Evolutionary conservation across 1,140 invertebrate species (phyloP), one percentile per base, ranked within the genome.

Genomic region (Drosophila rufa): DNA sequence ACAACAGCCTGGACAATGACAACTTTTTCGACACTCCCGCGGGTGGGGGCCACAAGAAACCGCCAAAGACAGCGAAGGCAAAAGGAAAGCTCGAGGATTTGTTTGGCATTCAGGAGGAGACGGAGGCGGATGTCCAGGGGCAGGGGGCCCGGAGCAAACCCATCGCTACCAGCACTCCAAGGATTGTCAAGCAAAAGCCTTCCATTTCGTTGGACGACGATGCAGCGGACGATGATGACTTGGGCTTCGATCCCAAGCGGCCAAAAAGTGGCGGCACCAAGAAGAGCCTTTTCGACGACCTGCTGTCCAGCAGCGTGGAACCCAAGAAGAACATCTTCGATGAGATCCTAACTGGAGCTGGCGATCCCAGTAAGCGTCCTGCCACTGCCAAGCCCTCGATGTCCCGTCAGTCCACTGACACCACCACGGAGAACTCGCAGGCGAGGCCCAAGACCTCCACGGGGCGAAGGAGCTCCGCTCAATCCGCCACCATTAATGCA

Each of bases 1-100:
- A 94, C 57, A 94, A 93, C 57, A 94, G 93, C 42, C 84, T 94
- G 57, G 94, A 94, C 60, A 93, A 94, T 65, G 94, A 94, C 61
- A 94, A 92, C 70, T 94, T 94, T 65, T 94, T 94, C 27, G 93
- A 94, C 3, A 79, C 74, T 6, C 92, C 93, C 15, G 36, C 65
- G 4, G 93, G 75, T 3, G 66, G 30, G 11, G 45, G 27, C 4
- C 77, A 58, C 15, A 89, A 84, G 19, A 67, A 86, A 40, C 53
- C 78, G 4, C 30, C 78, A 1, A 85, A 83, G 25, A 11, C 62
- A 42, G 59, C 50, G 4, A 80, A 75, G 15, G 15, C 76, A 1
- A 90, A 83, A 8, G 74, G 65, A 17, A 92, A 92, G 57, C 66
- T 92, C 7, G 91, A 92, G 14, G 89, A 93, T 66, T 64, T 93